Evolutionary conservation across 2,113 vertebrate genomes (phyloP).

Genomic region (Neodon shergylaensis): DNA sequence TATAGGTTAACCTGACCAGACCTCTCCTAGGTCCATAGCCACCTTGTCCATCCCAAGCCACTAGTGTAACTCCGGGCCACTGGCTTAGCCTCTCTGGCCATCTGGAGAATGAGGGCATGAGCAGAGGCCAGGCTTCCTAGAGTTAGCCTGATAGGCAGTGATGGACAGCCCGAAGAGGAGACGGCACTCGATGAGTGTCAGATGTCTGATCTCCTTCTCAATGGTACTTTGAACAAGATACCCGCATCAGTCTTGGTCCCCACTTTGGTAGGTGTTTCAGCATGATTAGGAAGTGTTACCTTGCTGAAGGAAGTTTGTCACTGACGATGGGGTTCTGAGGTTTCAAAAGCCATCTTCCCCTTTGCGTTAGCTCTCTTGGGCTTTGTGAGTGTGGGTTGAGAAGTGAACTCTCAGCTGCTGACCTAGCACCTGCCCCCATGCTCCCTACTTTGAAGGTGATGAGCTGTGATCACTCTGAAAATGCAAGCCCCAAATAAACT

Average conservation of each 20-base stretch:
- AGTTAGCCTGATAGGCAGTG: not conserved
- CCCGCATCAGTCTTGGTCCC: not conserved
- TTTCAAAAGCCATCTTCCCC: not conserved
- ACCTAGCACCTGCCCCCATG: not conserved
- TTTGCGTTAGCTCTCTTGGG: not conserved
- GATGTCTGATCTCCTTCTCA: not conserved
- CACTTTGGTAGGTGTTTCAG: not conserved
- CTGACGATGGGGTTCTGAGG: not conserved
- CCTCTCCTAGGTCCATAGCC: not conserved
- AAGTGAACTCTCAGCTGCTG: not conserved
- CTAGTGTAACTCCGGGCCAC: not conserved
- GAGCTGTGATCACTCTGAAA: not conserved
- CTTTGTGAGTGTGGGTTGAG: not conserved
- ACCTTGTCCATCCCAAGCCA: not conserved
- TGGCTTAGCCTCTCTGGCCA: not conserved
- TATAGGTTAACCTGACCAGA: too few relatives aligned
- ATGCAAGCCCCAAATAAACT: not conserved
- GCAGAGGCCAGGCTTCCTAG: not conserved
- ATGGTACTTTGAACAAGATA: not conserved
- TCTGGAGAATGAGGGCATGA: not conserved
- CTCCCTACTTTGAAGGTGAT: not conserved
- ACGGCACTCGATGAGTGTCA: not conserved
- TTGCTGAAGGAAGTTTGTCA: not conserved
- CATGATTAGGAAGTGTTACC: not conserved
- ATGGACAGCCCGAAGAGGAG: not conserved